Conservation (phyloP, 1,140 invertebrate genomes). For the Drosophila watanabei region DNA sequence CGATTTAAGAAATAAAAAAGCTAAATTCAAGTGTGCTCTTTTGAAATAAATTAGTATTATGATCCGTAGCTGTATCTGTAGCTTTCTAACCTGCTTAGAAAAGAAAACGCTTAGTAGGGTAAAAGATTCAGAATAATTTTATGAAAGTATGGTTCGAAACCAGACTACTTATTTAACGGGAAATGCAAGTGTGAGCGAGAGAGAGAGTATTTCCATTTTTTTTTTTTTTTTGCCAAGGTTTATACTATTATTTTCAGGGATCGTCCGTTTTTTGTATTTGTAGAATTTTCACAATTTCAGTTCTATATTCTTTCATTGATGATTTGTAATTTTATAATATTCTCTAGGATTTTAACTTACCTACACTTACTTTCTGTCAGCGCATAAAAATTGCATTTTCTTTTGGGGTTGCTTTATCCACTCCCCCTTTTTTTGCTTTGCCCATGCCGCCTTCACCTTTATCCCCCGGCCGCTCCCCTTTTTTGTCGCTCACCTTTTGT, state of each 20-base stretch:
- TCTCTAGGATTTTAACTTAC: too few species aligned
- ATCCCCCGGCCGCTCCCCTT: slow-evolving; percentile 9
- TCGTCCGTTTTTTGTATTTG: too few species aligned
- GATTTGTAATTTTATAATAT: neutral
- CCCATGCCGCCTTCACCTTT: slow-evolving; percentile 2
- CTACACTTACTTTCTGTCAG: slow-evolving; percentile 1
- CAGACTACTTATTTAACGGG: neutral
- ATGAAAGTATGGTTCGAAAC: neutral
- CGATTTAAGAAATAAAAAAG: neutral
- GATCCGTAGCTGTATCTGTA: neutral
- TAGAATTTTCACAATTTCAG: too few species aligned
- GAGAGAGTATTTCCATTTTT: neutral
- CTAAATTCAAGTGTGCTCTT: neutral
- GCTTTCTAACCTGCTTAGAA: neutral
- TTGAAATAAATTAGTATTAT: neutral
- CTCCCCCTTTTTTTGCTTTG: slow-evolving; percentile 10
- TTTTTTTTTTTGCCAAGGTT: too few species aligned
- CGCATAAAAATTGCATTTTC: slow-evolving; percentile 13
- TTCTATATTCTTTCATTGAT: neutral
- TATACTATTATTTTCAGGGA: too few species aligned
- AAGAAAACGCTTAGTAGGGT: neutral
- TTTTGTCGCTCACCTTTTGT: slow-evolving; percentile 48
- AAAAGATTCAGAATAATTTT: neutral
- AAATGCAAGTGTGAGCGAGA: neutral
- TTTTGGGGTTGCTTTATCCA: slow-evolving; percentile 66